Evolutionary conservation across 37 sponge, comb jelly and placozoan species (phyloP), one percentile per base, ranked within the genome.

Genomic region (Aplysina aerophoba): DNA sequence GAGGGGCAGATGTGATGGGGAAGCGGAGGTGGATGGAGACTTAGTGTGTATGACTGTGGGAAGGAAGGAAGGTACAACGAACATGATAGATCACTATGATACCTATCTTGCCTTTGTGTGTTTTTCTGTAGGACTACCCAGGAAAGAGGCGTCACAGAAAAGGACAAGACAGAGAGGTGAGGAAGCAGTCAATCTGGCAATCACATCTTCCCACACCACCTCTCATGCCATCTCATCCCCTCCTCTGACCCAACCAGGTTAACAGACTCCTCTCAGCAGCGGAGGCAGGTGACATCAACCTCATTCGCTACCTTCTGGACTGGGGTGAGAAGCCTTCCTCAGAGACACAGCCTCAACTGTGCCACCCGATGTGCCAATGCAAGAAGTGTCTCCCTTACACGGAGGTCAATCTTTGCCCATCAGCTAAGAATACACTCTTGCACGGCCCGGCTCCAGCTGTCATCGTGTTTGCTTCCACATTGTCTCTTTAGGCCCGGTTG

Each of bases 291-390:
- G 73, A 82, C 44, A n/a, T 82, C 28, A 41, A 41, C 21, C 31
- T 82, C 88, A 90, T 93, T 3, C 55, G 78, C 19, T 94, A 84
- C 59, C 33, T 94, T 57, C 86, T 94, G 58, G 89, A 87, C 28
- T 88, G 88, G 85, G 81, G 62, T 6, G 68, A 85, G 21, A 31
- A 57, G 33, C 14, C 58, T 1, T 73, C 68, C 20, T 13, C 37
- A 27, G 78, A 21, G 2, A 20, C 17, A 24, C 17, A 30, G 0
- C 80, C 59, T 1, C 40, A 73, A 0, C 64, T 67, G 22, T 92
- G 94, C 41, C 97, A 96, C 62, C 97, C 97, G 25, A 84, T 96
- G 24, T 96, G 97, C 53, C 86, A 91, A 38, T 96, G 97, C 84
- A 83, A 85, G 25, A 83, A 80, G 40, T 95, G 95, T 85, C 40